phyloP scores from a whole-genome alignment of 1,140 invertebrate species.

The Armadillidium nasatum region DNA sequence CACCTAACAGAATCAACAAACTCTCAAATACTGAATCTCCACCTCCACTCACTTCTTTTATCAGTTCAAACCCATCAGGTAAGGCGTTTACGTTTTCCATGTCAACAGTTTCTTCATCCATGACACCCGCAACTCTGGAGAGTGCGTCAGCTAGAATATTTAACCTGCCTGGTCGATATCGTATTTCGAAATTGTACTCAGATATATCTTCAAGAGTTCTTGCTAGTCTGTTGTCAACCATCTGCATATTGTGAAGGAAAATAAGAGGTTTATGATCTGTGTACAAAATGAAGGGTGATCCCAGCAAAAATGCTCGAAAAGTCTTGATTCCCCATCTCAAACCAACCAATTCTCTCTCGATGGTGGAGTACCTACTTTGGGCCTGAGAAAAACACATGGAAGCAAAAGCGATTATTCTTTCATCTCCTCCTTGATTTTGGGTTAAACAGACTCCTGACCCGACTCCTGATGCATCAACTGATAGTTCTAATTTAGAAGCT shows the following conservation, averaged over 20 bases:
- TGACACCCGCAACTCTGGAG: no score
- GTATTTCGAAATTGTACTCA: background rate
- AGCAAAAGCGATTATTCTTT: no score
- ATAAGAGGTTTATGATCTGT: slow-evolving; percentile 14
- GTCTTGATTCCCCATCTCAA: slow-evolving; percentile 5
- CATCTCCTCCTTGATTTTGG: no score
- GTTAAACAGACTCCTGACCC: no score
- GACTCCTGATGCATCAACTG: no score
- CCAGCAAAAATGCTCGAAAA: slow-evolving; percentile 6
- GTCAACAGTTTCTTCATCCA: no score
- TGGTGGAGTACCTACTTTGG: background rate
- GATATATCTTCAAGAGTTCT: slow-evolving; percentile 19
- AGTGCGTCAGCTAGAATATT: background rate
- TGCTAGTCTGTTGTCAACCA: background rate
- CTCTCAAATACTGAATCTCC: slow-evolving; percentile 9
- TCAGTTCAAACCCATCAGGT: no score
- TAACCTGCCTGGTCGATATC: background rate
- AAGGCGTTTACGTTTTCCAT: no score
- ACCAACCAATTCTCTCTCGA: slow-evolving; percentile 1
- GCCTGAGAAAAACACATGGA: background rate
- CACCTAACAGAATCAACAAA: background rate
- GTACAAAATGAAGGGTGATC: background rate
- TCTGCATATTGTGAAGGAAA: slow-evolving; percentile 11
- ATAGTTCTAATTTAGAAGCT: no score
- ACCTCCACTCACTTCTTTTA: background rate